Evolutionary conservation across 64 coral and sea anemone species (phyloP).

Genomic region (Dendronephthya gigantea): DNA sequence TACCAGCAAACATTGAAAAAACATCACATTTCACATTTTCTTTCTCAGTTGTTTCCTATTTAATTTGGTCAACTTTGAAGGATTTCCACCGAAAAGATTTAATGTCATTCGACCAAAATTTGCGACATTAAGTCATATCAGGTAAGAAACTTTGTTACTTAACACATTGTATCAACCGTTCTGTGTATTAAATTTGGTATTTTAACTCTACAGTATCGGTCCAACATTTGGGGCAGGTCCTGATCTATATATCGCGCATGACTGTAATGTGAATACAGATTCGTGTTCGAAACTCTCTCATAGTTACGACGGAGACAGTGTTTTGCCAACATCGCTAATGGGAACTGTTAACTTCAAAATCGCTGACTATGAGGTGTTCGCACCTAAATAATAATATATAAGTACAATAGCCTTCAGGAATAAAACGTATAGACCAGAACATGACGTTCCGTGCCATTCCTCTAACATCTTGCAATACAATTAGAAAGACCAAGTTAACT

Average conservation of each 20-base stretch:
- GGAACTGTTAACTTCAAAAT: slow-evolving; percentile 70
- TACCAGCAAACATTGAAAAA: background rate
- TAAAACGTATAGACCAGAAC: too few relatives aligned
- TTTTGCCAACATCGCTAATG: slow-evolving; percentile 53
- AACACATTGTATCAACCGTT: background rate
- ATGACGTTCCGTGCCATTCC: too few relatives aligned
- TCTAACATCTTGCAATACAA: too few relatives aligned
- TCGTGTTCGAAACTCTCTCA: slow-evolving; percentile 86
- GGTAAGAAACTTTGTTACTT: slow-evolving; percentile 9
- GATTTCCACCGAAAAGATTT: slow-evolving; percentile 54
- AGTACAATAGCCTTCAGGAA: too few relatives aligned
- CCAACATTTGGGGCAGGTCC: slow-evolving; percentile 94
- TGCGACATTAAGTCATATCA: slow-evolving; percentile 74
- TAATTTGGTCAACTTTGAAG: slow-evolving; percentile 55
- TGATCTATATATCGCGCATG: slow-evolving; percentile 69
- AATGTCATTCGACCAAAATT: slow-evolving; percentile 52
- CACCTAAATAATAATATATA: background rate
- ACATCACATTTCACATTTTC: background rate
- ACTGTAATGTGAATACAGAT: slow-evolving; percentile 47
- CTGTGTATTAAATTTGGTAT: background rate
- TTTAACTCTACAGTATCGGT: slow-evolving; percentile 43
- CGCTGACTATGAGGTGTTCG: slow-evolving; percentile 84
- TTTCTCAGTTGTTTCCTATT: slow-evolving; percentile 68
- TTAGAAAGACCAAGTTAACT: too few relatives aligned
- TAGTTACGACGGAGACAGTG: slow-evolving; percentile 65